These are phyloP conservation scores for Mesochorus sp. DNA, from an alignment of 2,888 invertebrate genomes.

Conservation along the genomic window DNA sequence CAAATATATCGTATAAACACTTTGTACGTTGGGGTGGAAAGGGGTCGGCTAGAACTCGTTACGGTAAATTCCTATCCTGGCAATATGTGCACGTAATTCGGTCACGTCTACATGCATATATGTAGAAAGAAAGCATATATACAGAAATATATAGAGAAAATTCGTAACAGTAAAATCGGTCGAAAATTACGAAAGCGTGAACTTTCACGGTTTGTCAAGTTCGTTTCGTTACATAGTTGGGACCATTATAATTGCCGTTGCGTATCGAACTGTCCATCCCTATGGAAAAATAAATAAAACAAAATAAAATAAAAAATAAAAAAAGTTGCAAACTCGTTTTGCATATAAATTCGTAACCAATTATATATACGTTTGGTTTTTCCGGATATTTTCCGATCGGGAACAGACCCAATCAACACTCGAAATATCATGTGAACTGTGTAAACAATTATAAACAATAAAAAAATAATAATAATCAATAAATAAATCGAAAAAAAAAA, in stretches of 20 bases:
- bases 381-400: too few species aligned
- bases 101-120: background rate
- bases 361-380: too few species aligned
- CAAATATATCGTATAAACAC: too few species aligned
- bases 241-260: constrained; percentile 39
- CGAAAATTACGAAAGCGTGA: constrained; percentile 35
- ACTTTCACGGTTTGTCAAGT: constrained; percentile 38
- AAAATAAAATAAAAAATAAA: constrained; percentile 6
- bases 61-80: constrained; percentile 1
- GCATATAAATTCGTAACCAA: background rate
- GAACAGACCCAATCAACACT: too few species aligned
- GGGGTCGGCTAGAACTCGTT: constrained; percentile 33
- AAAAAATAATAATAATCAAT: too few species aligned
- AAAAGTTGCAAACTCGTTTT: background rate
- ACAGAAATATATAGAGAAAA: constrained; percentile 2
- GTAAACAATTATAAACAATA: too few species aligned
- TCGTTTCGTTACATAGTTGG: constrained; percentile 40
- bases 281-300: too few species aligned
- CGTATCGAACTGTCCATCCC: constrained; percentile 3
- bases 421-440: too few species aligned
- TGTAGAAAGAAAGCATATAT: background rate
- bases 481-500: too few species aligned
- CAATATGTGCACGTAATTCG: constrained; percentile 6
- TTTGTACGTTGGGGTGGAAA: too few species aligned
- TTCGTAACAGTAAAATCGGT: constrained; percentile 5